Evolutionary conservation across 2,888 invertebrate species (phyloP), one percentile per base, ranked within the genome.

Genomic region (Smittia sp.): DNA sequence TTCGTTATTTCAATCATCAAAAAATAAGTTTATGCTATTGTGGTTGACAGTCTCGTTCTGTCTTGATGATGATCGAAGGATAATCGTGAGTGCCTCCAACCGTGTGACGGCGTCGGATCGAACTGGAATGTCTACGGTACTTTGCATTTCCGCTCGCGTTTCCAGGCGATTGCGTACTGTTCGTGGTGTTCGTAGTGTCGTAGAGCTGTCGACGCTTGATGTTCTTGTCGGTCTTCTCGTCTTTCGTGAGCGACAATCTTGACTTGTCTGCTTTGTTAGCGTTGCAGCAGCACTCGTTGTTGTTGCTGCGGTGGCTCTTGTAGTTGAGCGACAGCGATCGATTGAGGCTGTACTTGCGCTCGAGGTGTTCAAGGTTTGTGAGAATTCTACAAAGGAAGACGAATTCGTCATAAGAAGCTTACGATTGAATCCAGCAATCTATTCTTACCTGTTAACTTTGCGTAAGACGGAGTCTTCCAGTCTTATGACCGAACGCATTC

Each of bases 81-180:
- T 82, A 91, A 83, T 95, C 95, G 82, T 93, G 93, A n/a, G 93
- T 92, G 73, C 96, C 95, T 75, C 95, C 95, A 7, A 96, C 94
- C 0, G 96, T 96, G 83, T 96, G 95, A 27, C 96, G 86, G 58
- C 96, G 87, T 82, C 94, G 94, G 78, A 94, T 92, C 76, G 92
- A 65, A 18, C 73, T 73, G 67, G 41, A 41, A 58, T 72, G 72
- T 63, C 73, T 7, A 3, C 73, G 41, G 46, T 73, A 73, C 63
- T 73, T 73, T 11, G 25, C 83, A 81, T 78, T 81, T 82, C 46
- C 74, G 27, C 52, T 38, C 18, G 25, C 15, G 46, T 54, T 69
- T 18, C 68, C n/a, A 20, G 70, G 62, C 58, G 41, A 24, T 39
- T 46, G 39, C 3, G 15, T 20, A 46, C 68, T 67, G 67, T 68